Percentiles rank a stretch among this genome's conserved stretches.
Conservation (phyloP, 92 coral and sea anemone species). For the Zoanthus solanderi region DNA sequence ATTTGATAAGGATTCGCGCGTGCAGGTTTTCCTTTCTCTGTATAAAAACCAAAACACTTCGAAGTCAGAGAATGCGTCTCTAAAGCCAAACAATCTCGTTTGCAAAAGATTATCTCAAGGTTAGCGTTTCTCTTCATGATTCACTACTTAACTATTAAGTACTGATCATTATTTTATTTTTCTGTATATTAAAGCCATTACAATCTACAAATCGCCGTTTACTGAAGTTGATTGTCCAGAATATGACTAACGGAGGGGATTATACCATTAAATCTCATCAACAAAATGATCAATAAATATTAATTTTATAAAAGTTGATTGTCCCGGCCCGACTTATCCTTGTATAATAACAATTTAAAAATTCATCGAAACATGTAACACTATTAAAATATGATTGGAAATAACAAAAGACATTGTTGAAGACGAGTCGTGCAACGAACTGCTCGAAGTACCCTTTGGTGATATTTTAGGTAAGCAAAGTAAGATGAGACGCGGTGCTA, state of each 20-base stretch:
- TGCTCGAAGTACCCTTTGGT: neutral
- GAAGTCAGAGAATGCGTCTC: neutral
- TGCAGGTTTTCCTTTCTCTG: too few relatives aligned
- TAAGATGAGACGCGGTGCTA: neutral
- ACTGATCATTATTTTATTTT: neutral
- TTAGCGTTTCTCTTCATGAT: neutral
- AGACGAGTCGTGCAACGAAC: neutral
- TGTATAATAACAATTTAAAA: too few relatives aligned
- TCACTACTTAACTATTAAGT: neutral
- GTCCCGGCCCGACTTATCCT: neutral
- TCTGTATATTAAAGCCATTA: neutral
- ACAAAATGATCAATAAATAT: neutral
- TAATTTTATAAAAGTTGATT: neutral
- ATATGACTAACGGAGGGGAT: neutral
- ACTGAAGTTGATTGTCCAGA: constrained; percentile 1
- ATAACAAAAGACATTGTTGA: neutral
- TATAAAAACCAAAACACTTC: neutral
- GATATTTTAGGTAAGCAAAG: neutral
- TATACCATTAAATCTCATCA: neutral
- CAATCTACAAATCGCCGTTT: constrained; percentile 3
- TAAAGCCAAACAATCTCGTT: neutral
- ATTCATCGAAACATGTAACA: neutral
- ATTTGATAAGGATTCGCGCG: too few relatives aligned
- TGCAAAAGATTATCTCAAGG: neutral
- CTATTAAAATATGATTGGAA: neutral